Base-by-base conservation (phyloP, 1,140 invertebrate species). In the Ridgeia piscesae region DNA sequence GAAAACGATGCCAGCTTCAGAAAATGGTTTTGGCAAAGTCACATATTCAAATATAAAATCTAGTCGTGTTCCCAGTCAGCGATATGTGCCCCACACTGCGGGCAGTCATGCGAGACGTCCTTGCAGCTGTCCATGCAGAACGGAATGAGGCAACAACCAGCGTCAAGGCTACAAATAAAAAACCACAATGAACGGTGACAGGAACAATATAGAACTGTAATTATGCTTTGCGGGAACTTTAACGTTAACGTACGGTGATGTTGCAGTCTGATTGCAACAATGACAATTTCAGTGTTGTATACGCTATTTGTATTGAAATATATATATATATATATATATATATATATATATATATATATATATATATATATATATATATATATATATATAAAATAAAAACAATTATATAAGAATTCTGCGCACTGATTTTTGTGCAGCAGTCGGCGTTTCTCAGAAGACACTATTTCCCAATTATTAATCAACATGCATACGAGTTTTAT, bases 121-220 rank as follows among this genome's bases (percentile, higher is more conserved):
- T 95, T 95, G 92, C 95, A 95, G 14, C 94, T 94, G 93, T 95
- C 94, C 34, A 95, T 93, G 93, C 95, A 95, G 94, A 95, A 95
- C 27, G 95, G 95, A 88, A 95, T 95, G 42, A 95, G 92, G 89
- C 95, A 95, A 92, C 95, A 95, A 14, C 94, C 94, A 35, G 94
- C 77, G 90, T 93, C 58, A 77, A 77, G 11, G 1, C 58, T 77
- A 21, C 58, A 77, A 77, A 31, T 77, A 77, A 6, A 77, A 77
- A 77, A 77, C 58, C n/a, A n/a, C n/a, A n/a, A n/a, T n/a, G n/a
- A n/a, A n/a, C n/a, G n/a, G n/a, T n/a, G n/a, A n/a, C n/a, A n/a
- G n/a, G n/a, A n/a, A n/a, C n/a, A n/a, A n/a, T n/a, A n/a, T n/a
- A n/a, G n/a, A n/a, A n/a, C n/a, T n/a, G n/a, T n/a, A n/a, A n/a